These are phyloP conservation scores for Himantopus leucocephalus DNA, from an alignment of 2,113 vertebrate genomes.

Conservation along the genomic window DNA sequence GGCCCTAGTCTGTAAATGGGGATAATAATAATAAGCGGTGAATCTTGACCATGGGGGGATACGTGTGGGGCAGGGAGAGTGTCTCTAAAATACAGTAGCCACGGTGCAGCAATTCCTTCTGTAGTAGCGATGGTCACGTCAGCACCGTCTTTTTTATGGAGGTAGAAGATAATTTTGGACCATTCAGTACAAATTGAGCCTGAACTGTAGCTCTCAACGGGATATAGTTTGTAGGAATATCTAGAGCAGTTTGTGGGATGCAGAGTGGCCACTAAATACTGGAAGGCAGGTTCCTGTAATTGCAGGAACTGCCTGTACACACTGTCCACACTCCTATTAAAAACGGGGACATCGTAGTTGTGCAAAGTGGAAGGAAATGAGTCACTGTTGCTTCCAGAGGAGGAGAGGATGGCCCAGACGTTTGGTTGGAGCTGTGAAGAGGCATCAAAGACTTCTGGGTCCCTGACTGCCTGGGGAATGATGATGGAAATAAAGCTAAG, in stretches of 20 bases:
- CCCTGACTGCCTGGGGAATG: neutral
- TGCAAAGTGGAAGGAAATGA: neutral
- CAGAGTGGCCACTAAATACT: neutral
- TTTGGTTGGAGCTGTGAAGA: neutral
- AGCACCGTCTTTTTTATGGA: fast-evolving
- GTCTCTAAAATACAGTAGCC: neutral
- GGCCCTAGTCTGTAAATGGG: too few species aligned
- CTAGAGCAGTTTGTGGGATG: neutral
- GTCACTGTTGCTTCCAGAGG: neutral
- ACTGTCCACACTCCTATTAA: neutral
- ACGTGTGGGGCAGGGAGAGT: neutral
- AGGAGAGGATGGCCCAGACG: neutral
- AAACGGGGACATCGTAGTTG: fast-evolving
- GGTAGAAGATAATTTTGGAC: neutral
- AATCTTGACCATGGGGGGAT: neutral
- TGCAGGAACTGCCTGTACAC: neutral
- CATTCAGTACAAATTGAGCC: neutral
- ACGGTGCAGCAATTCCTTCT: neutral
- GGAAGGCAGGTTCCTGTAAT: neutral
- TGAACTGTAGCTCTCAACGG: neutral
- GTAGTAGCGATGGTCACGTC: neutral
- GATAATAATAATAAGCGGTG: neutral
- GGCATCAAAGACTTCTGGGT: neutral
- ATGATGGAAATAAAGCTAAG: neutral
- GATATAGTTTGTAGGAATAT: neutral